phyloP scores from a whole-genome alignment of 2,797 vertebrate species.

The Sebastolobus alascanus region DNA sequence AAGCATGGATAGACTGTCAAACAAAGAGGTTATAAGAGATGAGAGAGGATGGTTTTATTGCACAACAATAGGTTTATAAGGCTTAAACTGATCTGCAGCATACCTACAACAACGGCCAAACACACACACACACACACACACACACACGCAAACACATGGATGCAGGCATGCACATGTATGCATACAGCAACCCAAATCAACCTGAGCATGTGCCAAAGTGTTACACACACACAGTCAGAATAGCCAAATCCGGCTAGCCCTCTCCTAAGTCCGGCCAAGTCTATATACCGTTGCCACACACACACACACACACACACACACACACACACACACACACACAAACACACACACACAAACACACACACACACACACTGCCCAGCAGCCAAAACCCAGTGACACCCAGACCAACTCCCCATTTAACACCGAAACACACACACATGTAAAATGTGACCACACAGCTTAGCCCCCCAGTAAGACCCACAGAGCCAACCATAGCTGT shows the following conservation, averaged over 20 bases:
- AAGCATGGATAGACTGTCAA: conserved; percentile 43
- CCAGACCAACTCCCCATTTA: conserved; percentile 62
- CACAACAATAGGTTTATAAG: conserved; percentile 79
- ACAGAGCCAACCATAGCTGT: conserved; percentile 26
- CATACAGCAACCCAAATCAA: conserved; percentile 31
- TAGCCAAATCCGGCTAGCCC: conserved; percentile 68
- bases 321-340: conserved; percentile 11
- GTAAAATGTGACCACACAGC: conserved; percentile 76
- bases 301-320: conserved; percentile 3
- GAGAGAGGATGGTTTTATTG: conserved; percentile 76
- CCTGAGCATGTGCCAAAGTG: conserved; percentile 58
- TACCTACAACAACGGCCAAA: conserved; percentile 76
- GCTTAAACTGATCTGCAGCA: conserved; percentile 82
- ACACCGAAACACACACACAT: conserved; percentile 62
- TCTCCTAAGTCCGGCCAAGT: conserved; percentile 66
- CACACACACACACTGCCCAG: conserved; percentile 13
- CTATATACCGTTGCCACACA: conserved; percentile 37
- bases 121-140: conserved; percentile 35
- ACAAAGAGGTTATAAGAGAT: conserved; percentile 70
- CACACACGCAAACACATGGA: conserved; percentile 8
- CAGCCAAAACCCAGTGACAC: conserved; percentile 51
- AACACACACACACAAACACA: neutral
- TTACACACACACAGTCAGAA: conserved; percentile 37
- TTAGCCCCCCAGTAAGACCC: conserved; percentile 73
- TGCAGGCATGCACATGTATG: conserved; percentile 47